phyloP scores from a whole-genome alignment of 2,888 invertebrate species.

The Melanostoma mellinum region DNA sequence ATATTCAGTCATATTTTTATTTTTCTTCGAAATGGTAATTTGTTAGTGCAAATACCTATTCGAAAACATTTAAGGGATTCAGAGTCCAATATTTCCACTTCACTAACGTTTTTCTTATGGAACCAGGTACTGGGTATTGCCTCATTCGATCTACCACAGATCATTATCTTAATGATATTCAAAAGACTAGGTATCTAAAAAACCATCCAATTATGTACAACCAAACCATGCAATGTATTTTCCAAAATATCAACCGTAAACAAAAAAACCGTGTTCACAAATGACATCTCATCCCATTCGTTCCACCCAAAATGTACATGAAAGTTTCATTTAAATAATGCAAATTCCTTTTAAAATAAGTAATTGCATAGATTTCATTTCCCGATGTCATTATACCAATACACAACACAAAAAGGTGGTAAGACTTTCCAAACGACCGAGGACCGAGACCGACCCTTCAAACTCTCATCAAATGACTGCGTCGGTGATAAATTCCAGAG shows the following conservation, averaged over 20 bases:
- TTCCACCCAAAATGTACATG: conserved; percentile 55
- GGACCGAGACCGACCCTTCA: conserved; percentile 29
- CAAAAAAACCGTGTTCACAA: neutral
- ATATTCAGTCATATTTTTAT: no score
- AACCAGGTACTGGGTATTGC: no score
- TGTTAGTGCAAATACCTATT: no score
- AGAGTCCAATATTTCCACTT: no score
- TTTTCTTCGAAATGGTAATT: no score
- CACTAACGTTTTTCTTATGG: no score
- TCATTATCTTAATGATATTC: no score
- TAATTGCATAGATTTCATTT: conserved; percentile 58
- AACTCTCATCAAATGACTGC: conserved; percentile 30
- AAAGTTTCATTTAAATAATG: conserved; percentile 54
- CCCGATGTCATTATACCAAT: conserved; percentile 42
- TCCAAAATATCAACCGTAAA: no score
- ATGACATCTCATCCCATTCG: conserved; percentile 35
- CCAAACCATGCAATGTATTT: neutral
- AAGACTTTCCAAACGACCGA: conserved; percentile 2
- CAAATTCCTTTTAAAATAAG: conserved; percentile 39
- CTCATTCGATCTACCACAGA: no score
- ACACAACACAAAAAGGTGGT: conserved; percentile 28
- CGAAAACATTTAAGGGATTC: no score
- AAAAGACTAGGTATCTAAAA: no score
- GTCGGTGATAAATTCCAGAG: conserved; percentile 66
- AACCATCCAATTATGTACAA: no score